phyloP scores from a whole-genome alignment of 2,797 vertebrate species.

The Schizopygopsis malacanthus region DNA sequence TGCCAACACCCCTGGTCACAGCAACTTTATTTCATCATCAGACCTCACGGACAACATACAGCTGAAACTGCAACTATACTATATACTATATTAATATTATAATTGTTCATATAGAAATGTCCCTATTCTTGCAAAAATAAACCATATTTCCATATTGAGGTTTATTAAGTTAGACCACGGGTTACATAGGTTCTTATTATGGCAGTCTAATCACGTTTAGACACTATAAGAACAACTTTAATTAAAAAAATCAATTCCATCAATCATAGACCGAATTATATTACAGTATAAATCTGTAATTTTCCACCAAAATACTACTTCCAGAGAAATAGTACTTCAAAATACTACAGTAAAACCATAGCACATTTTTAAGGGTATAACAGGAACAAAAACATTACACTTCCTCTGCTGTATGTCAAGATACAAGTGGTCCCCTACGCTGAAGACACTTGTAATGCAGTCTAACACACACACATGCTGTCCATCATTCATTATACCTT shows the following conservation, averaged over 20 bases:
- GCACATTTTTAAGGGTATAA: neutral
- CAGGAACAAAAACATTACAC: neutral
- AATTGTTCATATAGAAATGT: no score
- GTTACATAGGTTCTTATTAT: neutral
- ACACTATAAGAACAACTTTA: neutral
- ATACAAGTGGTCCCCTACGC: neutral
- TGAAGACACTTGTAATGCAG: conserved; percentile 1
- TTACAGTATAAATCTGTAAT: neutral
- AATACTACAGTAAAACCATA: neutral
- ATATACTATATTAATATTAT: no score
- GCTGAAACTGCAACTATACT: conserved; percentile 1
- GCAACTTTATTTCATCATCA: conserved; percentile 57
- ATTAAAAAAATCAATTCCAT: neutral
- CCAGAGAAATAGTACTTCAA: neutral
- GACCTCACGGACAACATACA: conserved; percentile 18
- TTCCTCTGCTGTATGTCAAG: neutral
- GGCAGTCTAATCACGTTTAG: neutral
- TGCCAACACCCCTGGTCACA: conserved; percentile 3
- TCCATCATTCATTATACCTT: conserved; percentile 22
- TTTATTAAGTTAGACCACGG: neutral
- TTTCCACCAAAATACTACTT: neutral
- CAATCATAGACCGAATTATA: neutral
- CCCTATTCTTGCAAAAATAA: neutral
- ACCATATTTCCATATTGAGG: neutral
- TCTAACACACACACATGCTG: conserved; percentile 3